phyloP scores from a whole-genome alignment of 2,888 invertebrate genomes.

The Drosophila rubida region DNA sequence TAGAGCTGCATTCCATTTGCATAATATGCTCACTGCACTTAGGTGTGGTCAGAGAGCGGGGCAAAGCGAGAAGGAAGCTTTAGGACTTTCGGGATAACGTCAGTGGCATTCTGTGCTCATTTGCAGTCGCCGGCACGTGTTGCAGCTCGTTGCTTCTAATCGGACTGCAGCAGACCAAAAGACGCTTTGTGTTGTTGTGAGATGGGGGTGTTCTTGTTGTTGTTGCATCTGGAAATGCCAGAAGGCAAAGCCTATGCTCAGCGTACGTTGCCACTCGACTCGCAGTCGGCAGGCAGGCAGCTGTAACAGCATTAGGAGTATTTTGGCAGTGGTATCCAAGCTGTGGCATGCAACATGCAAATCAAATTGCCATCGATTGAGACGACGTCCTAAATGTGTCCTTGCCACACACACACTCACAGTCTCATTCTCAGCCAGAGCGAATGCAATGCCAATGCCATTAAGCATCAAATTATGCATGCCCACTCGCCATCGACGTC shows the following conservation, averaged over 20 bases:
- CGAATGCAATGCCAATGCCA: slow-evolving; percentile 39
- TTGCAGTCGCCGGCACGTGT: slow-evolving; percentile 60
- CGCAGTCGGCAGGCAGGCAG: slow-evolving; percentile 16
- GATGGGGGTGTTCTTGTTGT: not conserved
- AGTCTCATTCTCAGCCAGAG: not conserved
- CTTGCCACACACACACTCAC: slow-evolving; percentile 35
- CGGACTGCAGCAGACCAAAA: slow-evolving; percentile 19
- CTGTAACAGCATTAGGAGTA: not conserved
- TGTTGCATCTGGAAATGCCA: slow-evolving; percentile 1
- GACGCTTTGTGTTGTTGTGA: slow-evolving; percentile 11
- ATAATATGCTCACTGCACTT: not conserved
- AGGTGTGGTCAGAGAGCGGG: not conserved
- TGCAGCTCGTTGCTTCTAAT: slow-evolving; percentile 27
- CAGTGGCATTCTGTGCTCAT: slow-evolving; percentile 59
- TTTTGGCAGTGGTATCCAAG: slow-evolving; percentile 3
- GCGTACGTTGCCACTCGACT: not conserved
- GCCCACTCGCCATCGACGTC: slow-evolving; percentile 63
- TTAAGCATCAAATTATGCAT: slow-evolving; percentile 76
- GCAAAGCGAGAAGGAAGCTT: not conserved
- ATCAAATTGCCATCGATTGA: slow-evolving; percentile 68
- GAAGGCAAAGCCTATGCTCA: slow-evolving; percentile 9
- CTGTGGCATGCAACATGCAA: slow-evolving; percentile 35
- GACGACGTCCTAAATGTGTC: slow-evolving; percentile 59
- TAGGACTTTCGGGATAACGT: slow-evolving; percentile 22
- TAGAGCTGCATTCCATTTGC: too few species aligned